phyloP scores from a whole-genome alignment of 2,888 invertebrate species.

The Drosophila fulvimacula region DNA sequence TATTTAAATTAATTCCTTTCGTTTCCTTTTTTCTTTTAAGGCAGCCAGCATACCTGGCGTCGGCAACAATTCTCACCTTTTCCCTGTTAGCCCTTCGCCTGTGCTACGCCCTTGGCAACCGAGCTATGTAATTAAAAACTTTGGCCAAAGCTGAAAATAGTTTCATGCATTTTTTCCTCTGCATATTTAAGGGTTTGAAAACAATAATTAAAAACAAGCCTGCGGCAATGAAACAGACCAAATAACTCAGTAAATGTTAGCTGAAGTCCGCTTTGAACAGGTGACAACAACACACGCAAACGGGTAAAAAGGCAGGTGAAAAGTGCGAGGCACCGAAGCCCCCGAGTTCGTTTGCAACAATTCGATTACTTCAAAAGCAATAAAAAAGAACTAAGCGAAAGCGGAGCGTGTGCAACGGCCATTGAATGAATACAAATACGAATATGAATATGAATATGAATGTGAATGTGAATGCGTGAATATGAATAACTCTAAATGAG shows the following conservation, averaged over 20 bases:
- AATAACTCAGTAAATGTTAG: constrained; percentile 41
- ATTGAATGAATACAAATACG: constrained; percentile 37
- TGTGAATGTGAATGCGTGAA: constrained; percentile 37
- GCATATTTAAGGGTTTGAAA: constrained; percentile 39
- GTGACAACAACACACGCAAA: neutral
- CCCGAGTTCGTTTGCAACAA: constrained; percentile 41
- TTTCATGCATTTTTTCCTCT: constrained; percentile 15
- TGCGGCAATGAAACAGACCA: constrained; percentile 6
- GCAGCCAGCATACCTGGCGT: constrained; percentile 17
- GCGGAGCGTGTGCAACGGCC: constrained; percentile 14
- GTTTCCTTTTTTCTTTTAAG: constrained; percentile 10
- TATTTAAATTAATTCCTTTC: constrained; percentile 5
- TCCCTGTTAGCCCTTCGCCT: neutral
- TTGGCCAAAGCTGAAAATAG: constrained; percentile 46
- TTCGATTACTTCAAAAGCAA: constrained; percentile 23
- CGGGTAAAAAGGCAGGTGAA: constrained; percentile 1
- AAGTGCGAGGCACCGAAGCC: constrained; percentile 14
- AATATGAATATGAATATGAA: constrained; percentile 26
- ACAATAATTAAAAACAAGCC: constrained; percentile 57
- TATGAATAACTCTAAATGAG: constrained; percentile 43
- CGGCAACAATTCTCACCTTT: constrained; percentile 10
- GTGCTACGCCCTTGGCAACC: constrained; percentile 21
- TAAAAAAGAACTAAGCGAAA: constrained; percentile 5
- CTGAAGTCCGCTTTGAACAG: constrained; percentile 21
- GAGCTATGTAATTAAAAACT: constrained; percentile 70